phyloP scores from a whole-genome alignment of 30 jellyfish, hydroid and myxozoan genomes.

The Catostylus mosaicus region DNA sequence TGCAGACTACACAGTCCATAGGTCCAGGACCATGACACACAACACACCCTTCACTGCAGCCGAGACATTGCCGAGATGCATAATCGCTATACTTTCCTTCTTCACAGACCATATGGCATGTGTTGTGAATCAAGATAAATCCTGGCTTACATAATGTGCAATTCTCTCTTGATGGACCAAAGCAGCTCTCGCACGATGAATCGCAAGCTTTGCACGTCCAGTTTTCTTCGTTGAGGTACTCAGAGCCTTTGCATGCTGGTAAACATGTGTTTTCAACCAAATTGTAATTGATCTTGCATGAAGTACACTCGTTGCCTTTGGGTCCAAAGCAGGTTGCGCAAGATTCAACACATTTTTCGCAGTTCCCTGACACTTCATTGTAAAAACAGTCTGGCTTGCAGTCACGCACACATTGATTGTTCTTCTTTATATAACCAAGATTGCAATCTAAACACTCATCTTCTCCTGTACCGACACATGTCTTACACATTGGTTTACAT shows the following conservation, averaged over 20 bases:
- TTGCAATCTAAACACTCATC: constrained; percentile 71
- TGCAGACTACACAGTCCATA: constrained; percentile 56
- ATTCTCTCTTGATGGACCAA: constrained; percentile 72
- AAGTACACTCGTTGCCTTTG: constrained; percentile 63
- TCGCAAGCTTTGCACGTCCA: constrained; percentile 78
- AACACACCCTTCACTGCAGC: constrained; percentile 72
- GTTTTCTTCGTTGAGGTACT: constrained; percentile 40
- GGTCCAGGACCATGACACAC: constrained; percentile 71
- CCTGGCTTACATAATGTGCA: constrained; percentile 84
- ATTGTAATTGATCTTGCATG: constrained; percentile 61
- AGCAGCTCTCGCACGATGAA: constrained; percentile 86
- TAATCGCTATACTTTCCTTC: constrained; percentile 64
- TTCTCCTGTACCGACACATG: constrained; percentile 71
- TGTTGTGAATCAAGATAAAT: constrained; percentile 54
- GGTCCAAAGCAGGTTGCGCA: constrained; percentile 84
- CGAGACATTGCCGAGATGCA: constrained; percentile 63
- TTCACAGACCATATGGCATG: constrained; percentile 60
- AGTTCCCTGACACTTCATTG: constrained; percentile 48
- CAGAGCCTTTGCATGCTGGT: constrained; percentile 55
- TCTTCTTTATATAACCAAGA: constrained; percentile 19
- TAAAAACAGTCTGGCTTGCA: constrained; percentile 41
- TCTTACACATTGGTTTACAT: constrained; percentile 70
- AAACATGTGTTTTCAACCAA: constrained; percentile 47
- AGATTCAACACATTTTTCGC: constrained; percentile 64
- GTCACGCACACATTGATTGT: constrained; percentile 40